These are phyloP conservation scores for Thymelicus sylvestris DNA, from an alignment of 2,888 invertebrate genomes.

Conservation along the genomic window DNA sequence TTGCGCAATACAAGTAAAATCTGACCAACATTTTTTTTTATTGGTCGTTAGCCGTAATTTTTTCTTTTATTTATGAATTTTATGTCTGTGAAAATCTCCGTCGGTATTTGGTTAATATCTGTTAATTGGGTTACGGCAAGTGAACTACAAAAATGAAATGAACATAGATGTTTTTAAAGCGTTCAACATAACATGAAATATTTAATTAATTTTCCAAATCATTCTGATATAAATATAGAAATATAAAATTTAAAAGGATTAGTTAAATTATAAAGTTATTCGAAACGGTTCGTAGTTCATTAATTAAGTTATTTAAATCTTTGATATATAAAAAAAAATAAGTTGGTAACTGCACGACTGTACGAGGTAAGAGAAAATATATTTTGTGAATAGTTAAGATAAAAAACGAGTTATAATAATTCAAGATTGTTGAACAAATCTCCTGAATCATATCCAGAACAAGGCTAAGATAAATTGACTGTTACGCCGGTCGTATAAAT, in stretches of 20 bases:
- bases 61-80: neutral
- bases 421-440: neutral
- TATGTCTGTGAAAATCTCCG: neutral
- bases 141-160: neutral
- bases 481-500: constrained; percentile 56
- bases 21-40: neutral
- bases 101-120: neutral
- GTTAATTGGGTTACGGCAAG: too few relatives aligned
- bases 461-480: constrained; percentile 43
- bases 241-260: too few relatives aligned
- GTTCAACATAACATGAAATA: neutral
- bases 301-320: too few relatives aligned
- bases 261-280: too few relatives aligned
- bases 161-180: neutral
- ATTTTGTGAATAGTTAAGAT: neutral
- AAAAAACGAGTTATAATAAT: neutral
- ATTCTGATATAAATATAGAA: neutral
- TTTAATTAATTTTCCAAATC: neutral
- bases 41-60: neutral
- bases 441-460: constrained; percentile 3
- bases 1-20: neutral
- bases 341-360: too few relatives aligned
- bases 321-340: too few relatives aligned
- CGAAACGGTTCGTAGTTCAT: too few relatives aligned
- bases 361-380: neutral